Evolutionary conservation across 64 coral and sea anemone genomes (phyloP).

Genomic region (Stichodactyla mertensii): DNA sequence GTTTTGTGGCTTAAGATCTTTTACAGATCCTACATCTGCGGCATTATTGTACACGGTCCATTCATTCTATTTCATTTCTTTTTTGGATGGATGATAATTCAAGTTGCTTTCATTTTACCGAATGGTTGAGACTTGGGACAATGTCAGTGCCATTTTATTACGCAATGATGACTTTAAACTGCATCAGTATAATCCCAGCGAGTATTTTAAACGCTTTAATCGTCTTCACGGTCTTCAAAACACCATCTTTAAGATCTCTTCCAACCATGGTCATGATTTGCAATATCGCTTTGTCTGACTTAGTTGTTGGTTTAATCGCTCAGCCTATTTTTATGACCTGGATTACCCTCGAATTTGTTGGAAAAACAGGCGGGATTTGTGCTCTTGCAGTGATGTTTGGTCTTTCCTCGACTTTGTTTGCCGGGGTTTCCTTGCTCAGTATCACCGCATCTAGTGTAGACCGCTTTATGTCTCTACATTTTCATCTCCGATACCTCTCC

Average conservation of each 20-base stretch:
- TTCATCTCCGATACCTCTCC: constrained; percentile 4
- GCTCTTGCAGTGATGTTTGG: background rate
- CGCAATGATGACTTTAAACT: background rate
- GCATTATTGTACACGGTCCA: too few relatives aligned
- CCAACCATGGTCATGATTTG: constrained; percentile 10
- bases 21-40: too few relatives aligned
- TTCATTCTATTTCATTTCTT: too few relatives aligned
- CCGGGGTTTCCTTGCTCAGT: constrained; percentile 14
- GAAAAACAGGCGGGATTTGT: background rate
- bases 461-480: background rate
- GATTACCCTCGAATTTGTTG: background rate
- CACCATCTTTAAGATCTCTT: background rate
- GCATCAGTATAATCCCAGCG: background rate
- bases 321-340: constrained; percentile 21
- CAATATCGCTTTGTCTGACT: constrained; percentile 30
- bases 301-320: constrained; percentile 6
- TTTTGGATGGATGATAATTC: background rate
- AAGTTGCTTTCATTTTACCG: constrained; percentile 9
- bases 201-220: constrained; percentile 26
- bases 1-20: too few relatives aligned
- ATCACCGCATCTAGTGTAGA: background rate
- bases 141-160: background rate
- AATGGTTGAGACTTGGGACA: background rate
- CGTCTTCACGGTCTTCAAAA: background rate
- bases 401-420: background rate